Base-by-base conservation (phyloP, 2,888 invertebrate genomes). In the Agrilus cyanescens region DNA sequence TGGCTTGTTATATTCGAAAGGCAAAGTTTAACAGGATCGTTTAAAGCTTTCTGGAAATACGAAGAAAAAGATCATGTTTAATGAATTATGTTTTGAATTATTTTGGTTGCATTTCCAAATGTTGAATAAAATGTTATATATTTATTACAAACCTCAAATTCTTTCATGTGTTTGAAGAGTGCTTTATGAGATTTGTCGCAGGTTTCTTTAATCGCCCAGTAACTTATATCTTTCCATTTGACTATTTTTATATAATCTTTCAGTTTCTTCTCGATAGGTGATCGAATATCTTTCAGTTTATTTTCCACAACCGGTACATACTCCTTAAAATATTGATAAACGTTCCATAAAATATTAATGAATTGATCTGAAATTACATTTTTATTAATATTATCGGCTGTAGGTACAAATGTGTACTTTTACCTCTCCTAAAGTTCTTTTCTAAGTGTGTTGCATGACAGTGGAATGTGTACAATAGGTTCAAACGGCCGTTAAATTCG, bases 201-300 rank as follows among this genome's bases (percentile, higher is more conserved):
- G 0, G 90, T 85, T 51, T 86, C 85, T 53, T 87, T 90, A 41
- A 97, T 82, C 29, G 93, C 83, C 80, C 90, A 95, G 62, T 94
- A 93, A 57, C 86, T 96, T 12, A 90, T 77, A 58, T 98, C 96
- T 57, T 89, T 82, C 87, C 96, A 98, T 32, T 89, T 77, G 39
- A 87, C 87, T 41, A 98, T 95, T 66, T 95, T 94, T 1, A 97
- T 86, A 60, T 89, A 91, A 53, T 94, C 94, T 52, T 84, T 83
- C 10, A 98, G 65, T 62, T 91, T 86, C 67, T 89, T 91, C 59
- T 95, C 94, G 46, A 96, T 86, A 0, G 94, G 91, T 0, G 76
- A 63, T 25, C 85, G 78, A 15, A 84, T 71, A 30, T 76, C 73
- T 39, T 76, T 76, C 8, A 91, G 78, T 38, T 76, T 74, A 0